phyloP scores from a whole-genome alignment of 2,797 vertebrate genomes.

The Sciaenops ocellatus region DNA sequence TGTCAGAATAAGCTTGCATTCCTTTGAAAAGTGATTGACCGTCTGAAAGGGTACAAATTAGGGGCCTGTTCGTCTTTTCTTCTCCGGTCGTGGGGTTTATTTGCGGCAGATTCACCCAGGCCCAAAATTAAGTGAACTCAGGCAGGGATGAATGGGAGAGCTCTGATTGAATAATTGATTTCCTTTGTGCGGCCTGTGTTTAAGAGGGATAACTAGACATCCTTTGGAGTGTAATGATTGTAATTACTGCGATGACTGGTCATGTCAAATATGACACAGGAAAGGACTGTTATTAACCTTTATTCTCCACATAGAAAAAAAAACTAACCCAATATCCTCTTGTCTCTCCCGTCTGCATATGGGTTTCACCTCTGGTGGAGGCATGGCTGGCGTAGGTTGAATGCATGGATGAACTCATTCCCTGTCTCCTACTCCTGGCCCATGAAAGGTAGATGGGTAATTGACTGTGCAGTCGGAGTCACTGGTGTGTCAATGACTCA shows the following conservation, averaged over 20 bases:
- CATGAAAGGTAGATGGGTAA: slow-evolving; percentile 84
- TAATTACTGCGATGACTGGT: slow-evolving; percentile 90
- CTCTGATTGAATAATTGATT: slow-evolving; percentile 92
- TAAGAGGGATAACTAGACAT: slow-evolving; percentile 91
- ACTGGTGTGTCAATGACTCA: slow-evolving; percentile 84
- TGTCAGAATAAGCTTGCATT: slow-evolving; percentile 89
- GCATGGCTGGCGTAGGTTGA: slow-evolving; percentile 78
- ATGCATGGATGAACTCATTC: slow-evolving; percentile 84
- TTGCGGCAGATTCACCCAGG: slow-evolving; percentile 87
- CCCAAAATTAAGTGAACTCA: slow-evolving; percentile 90
- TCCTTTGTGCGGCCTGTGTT: slow-evolving; percentile 87
- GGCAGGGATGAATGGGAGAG: slow-evolving; percentile 84
- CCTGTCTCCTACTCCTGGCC: slow-evolving; percentile 75
- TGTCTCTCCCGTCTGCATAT: slow-evolving; percentile 72
- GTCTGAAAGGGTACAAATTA: slow-evolving; percentile 87
- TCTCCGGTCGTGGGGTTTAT: slow-evolving; percentile 84
- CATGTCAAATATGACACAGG: slow-evolving; percentile 90
- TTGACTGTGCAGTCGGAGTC: slow-evolving; percentile 85
- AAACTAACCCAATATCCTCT: slow-evolving; percentile 78
- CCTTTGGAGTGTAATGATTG: slow-evolving; percentile 89
- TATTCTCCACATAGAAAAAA: slow-evolving; percentile 82
- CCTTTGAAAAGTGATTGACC: slow-evolving; percentile 86
- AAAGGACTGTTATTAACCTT: slow-evolving; percentile 91
- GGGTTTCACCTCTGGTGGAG: slow-evolving; percentile 80
- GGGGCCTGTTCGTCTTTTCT: slow-evolving; percentile 85